Conservation (phyloP, 1,140 invertebrate species). For the Reticulitermes speratus region DNA sequence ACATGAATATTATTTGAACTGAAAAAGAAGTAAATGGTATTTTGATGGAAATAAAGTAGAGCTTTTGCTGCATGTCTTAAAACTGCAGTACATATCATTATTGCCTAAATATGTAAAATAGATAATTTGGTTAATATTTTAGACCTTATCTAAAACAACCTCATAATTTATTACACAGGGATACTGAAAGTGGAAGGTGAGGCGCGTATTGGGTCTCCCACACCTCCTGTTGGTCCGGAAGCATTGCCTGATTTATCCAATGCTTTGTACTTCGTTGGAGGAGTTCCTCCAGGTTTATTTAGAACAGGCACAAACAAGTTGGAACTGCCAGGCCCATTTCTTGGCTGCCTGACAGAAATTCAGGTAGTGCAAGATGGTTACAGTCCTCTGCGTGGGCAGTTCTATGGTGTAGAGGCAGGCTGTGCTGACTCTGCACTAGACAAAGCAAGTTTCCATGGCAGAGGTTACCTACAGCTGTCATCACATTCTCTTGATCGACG, state of each 20-base stretch:
- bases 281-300: slow-evolving; percentile 61
- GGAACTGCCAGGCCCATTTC: slow-evolving; percentile 58
- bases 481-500: slow-evolving; percentile 64
- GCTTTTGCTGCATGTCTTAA: too few species aligned
- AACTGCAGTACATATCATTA: too few species aligned
- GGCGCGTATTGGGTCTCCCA: slow-evolving; percentile 62
- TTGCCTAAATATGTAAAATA: too few species aligned
- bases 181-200: slow-evolving; percentile 69
- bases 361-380: slow-evolving; percentile 53
- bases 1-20: too few species aligned
- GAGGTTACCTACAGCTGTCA: slow-evolving; percentile 74
- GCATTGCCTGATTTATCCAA: slow-evolving; percentile 63
- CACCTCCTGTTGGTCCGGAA: slow-evolving; percentile 56
- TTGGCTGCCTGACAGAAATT: slow-evolving; percentile 81
- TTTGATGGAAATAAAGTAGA: too few species aligned
- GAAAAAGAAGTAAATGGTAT: too few species aligned
- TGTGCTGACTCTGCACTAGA: slow-evolving; percentile 64
- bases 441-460: slow-evolving; percentile 72
- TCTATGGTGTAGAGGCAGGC: slow-evolving; percentile 73
- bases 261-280: slow-evolving; percentile 74
- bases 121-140: background rate
- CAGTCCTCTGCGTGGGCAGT: slow-evolving; percentile 62
- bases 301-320: background rate
- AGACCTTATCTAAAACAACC: background rate
- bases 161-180: slow-evolving; percentile 41